Evolutionary conservation across 2,113 vertebrate genomes (phyloP), one percentile per base, ranked within the genome.

Genomic region (Ancistrus triradiatus): DNA sequence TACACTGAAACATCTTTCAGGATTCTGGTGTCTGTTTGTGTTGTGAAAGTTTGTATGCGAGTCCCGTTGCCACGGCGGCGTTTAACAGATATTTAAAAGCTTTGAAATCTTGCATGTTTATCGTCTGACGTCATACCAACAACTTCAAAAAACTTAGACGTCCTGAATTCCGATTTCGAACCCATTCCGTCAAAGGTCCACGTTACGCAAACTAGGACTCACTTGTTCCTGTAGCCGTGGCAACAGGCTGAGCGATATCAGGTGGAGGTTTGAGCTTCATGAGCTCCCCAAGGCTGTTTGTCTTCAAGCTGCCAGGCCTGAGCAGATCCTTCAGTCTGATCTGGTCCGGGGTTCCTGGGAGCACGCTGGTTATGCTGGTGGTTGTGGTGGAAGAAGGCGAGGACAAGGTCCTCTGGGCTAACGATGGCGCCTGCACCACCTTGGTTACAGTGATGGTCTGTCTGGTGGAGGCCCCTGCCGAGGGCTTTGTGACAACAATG

Each of bases 261-360:
- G 93, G 84, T n/a, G 96, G 96, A 13, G 95, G 96, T 76, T 98
- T 98, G 46, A 99, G 70, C 59, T 93, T 99, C 95, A 99, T 98
- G 52, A 99, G 91, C 80, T 98, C 95, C 74, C 95, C 94, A 59
- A 99, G 88, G 85, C 96, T 99, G 63, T 90, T 98, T 55, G 87
- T 91, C 84, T 77, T 86, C 58, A 91, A 86, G 82, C 85, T 90
- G 3, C 91, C 85, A 7, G 86, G 88, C 83, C 92, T 90, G 0
- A 98, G 90, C 3, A 99, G 85, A 76, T 98, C 95, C 35, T 38
- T 38, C 3, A 38, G 35, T 13, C 11, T 38, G 11, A 38, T 38
- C 13, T 38, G 35, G 7, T 38, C 35, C 35, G 2, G 4, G 13
- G 4, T 38, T 38, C 2, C 3, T 38, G 35, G 35, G 35, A 11